Evolutionary conservation across 2,113 vertebrate species (phyloP), one percentile per base, ranked within the genome.

Genomic region (Elachura formosa): DNA sequence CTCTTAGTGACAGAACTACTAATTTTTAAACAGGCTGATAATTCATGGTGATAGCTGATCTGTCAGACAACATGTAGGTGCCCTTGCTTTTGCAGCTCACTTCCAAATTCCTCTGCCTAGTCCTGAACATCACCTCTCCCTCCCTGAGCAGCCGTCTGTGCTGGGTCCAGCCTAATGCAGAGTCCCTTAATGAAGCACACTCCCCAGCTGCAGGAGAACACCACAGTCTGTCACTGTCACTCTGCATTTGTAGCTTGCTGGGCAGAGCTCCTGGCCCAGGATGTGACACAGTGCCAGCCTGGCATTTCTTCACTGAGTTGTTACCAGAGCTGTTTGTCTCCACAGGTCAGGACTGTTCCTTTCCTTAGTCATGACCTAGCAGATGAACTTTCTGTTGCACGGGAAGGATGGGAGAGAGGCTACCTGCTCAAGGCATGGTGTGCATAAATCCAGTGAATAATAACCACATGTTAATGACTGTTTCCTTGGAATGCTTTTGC

Each of bases 241-340:
- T 66, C 29, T 40, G 49, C 28, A 5, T 26, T 10, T 17, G 38
- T 38, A 20, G 52, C 52, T 58, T 18, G 7, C 29, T 29, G 34
- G 59, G 41, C 34, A 84, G 61, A 54, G 6, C 26, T 77, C n/a
- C 31, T 55, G 33, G 52, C 52, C 64, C 0, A 0, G 13, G 33
- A 55, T 11, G 22, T 58, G 68, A n/a, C 14, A 34, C 62, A n/a
- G 66, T 48, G 52, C 31, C 63, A 58, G 64, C 48, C 61, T 36
- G 64, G 33, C 51, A 6, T 17, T 79, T 56, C 40, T 61, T 40
- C 62, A 14, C 71, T 41, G 45, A 28, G 7, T 24, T 76, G 49
- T 41, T 41, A 72, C 34, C 43, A 59, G 74, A 78, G 41, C 24
- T 74, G 10, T 48, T 72, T 67, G 55, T 76, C 36, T 22, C 33